Evolutionary conservation across 2,797 vertebrate genomes (phyloP).

Genomic region (Cyprinodon diabolis): DNA sequence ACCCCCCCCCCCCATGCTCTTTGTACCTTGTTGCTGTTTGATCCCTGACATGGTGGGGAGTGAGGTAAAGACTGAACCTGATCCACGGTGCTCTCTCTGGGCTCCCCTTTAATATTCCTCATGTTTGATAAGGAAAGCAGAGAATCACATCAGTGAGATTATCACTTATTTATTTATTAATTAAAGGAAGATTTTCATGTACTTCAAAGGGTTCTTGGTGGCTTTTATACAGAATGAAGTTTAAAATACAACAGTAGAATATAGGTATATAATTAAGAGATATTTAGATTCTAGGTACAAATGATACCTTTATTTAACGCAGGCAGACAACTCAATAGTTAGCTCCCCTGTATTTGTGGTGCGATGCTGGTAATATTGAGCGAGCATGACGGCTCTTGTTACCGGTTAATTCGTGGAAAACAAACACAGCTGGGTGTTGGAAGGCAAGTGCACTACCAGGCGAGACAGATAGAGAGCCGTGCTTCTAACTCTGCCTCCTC

Average conservation of each 20-base stretch:
- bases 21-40: conserved; percentile 60
- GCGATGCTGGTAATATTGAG: conserved; percentile 74
- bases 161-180: conserved; percentile 44
- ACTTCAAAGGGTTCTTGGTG: conserved; percentile 12
- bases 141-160: conserved; percentile 39
- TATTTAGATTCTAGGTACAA: conserved; percentile 60
- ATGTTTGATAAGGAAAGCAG: conserved; percentile 24
- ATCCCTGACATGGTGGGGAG: conserved; percentile 62
- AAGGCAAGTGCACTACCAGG: conserved; percentile 61
- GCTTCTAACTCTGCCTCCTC: conserved; percentile 54
- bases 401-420: conserved; percentile 79
- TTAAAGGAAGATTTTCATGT: conserved; percentile 24
- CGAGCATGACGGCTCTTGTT: conserved; percentile 71
- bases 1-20: conserved; percentile 63
- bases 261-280: conserved; percentile 37
- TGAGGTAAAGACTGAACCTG: conserved; percentile 50
- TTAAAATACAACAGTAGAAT: conserved; percentile 10
- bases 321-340: conserved; percentile 66
- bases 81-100: conserved; percentile 37
- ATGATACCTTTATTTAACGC: conserved; percentile 58
- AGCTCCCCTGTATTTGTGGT: conserved; percentile 74
- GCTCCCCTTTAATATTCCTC: conserved; percentile 37
- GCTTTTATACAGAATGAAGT: conserved; percentile 7
- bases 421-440: conserved; percentile 81
- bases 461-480: conserved; percentile 53